Evolutionary conservation across 2,797 vertebrate species (phyloP).

Genomic region (Fistularia tabacaria): DNA sequence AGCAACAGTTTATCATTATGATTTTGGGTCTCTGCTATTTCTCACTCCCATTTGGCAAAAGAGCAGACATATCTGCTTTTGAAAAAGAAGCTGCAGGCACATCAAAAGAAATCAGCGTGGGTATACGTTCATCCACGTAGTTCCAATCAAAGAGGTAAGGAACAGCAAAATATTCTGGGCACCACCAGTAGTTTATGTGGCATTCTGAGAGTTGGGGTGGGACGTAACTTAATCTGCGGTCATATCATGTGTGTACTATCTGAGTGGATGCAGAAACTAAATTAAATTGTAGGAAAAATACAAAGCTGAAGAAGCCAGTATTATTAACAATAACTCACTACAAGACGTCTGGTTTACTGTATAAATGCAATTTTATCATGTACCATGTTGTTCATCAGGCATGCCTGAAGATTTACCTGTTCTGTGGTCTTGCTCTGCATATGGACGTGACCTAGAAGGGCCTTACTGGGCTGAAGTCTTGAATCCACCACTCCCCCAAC

Average conservation of each 20-base stretch:
- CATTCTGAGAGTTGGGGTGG: too few relatives aligned
- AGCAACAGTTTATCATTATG: conserved; percentile 20
- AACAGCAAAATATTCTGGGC: conserved; percentile 24
- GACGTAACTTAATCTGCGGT: too few relatives aligned
- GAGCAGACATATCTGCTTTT: conserved; percentile 29
- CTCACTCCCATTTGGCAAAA: neutral
- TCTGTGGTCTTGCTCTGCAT: conserved; percentile 56
- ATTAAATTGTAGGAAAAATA: too few relatives aligned
- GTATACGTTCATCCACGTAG: neutral
- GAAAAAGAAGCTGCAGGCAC: conserved; percentile 33
- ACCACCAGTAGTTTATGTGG: neutral
- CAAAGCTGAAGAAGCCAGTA: too few relatives aligned
- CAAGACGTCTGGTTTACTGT: too few relatives aligned
- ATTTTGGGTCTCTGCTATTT: conserved; percentile 9
- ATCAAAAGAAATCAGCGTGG: conserved; percentile 5
- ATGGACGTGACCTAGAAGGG: conserved; percentile 68
- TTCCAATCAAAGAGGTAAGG: conserved; percentile 14
- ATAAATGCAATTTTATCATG: too few relatives aligned
- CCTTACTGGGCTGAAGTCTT: conserved; percentile 68
- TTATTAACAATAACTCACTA: too few relatives aligned
- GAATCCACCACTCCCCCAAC: conserved; percentile 88
- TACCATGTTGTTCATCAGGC: neutral
- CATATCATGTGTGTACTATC: too few relatives aligned
- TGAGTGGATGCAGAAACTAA: too few relatives aligned
- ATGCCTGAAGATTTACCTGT: conserved; percentile 71